These are phyloP conservation scores for Echinometra lucunter DNA, from an alignment of 53 echinoderm and acorn worm species.

Conservation along the genomic window DNA sequence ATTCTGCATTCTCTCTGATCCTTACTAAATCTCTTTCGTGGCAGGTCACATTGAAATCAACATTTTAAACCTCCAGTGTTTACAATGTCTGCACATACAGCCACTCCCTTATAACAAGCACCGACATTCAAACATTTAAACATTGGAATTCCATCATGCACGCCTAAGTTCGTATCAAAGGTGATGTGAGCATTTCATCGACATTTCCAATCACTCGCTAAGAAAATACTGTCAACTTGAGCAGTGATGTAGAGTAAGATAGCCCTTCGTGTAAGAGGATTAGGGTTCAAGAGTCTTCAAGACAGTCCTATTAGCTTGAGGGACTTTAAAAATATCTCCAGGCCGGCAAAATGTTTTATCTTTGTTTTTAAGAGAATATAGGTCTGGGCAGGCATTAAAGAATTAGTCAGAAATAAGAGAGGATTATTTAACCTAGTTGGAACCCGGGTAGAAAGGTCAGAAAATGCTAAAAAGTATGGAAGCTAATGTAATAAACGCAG, in stretches of 20 bases:
- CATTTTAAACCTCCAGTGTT: conserved; percentile 34
- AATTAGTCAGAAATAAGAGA: conserved; percentile 43
- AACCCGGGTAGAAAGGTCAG: conserved; percentile 2
- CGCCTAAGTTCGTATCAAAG: background rate
- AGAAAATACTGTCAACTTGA: conserved; percentile 14
- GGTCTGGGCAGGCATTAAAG: conserved; percentile 21
- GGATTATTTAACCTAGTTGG: conserved; percentile 33
- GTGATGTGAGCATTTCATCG: conserved; percentile 1
- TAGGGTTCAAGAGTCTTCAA: background rate
- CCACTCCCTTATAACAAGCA: conserved; percentile 26
- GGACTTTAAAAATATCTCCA: background rate
- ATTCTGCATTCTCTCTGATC: background rate
- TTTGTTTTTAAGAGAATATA: background rate
- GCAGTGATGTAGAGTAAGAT: background rate
- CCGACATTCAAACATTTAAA: conserved; percentile 25
- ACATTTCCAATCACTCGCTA: background rate
- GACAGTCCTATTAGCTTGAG: background rate
- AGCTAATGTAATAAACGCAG: conserved; percentile 40
- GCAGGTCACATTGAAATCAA: conserved; percentile 33
- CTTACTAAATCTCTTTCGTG: background rate
- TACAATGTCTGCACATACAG: conserved; percentile 32
- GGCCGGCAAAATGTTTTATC: conserved; percentile 16
- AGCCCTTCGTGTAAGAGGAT: conserved; percentile 37
- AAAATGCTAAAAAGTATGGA: background rate
- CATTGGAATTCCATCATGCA: conserved; percentile 31